These are phyloP conservation scores for Tetheella fluctuosa DNA, from an alignment of 2,888 invertebrate species.

Conservation along the genomic window DNA sequence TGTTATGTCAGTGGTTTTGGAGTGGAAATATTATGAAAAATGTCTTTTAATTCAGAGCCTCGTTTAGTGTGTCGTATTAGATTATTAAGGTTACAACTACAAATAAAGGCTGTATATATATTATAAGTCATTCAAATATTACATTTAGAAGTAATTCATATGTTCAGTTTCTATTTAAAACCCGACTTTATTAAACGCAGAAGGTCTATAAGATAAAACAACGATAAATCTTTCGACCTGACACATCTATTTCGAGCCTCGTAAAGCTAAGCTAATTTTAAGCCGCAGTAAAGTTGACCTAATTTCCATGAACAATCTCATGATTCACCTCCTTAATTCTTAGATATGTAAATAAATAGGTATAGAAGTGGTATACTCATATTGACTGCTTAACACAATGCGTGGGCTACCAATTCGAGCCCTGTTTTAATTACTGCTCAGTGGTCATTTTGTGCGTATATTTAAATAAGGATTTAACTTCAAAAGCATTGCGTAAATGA, in stretches of 20 bases:
- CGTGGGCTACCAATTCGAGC: not conserved
- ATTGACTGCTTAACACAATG: not conserved
- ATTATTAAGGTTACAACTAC: no score
- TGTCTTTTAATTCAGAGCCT: not conserved
- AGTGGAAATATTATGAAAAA: not conserved
- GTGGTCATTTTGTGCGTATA: no score
- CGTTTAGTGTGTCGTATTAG: no score
- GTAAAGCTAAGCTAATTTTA: conserved; percentile 10
- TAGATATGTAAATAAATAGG: not conserved
- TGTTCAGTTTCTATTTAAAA: not conserved
- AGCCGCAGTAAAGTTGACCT: conserved; percentile 21
- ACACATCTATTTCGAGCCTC: conserved; percentile 5
- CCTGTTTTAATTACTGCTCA: no score
- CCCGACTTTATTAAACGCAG: not conserved
- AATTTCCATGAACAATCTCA: conserved; percentile 20
- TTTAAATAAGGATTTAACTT: no score
- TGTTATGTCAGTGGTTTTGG: not conserved
- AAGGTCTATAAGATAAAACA: conserved; percentile 5
- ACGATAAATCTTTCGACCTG: not conserved
- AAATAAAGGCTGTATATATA: no score
- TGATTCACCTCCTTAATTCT: conserved; percentile 10
- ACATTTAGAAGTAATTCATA: not conserved
- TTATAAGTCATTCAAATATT: no score
- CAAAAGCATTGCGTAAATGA: no score
- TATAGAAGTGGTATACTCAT: not conserved